Evolutionary conservation across 2,797 vertebrate species (phyloP).

Genomic region (Liasis olivaceus): DNA sequence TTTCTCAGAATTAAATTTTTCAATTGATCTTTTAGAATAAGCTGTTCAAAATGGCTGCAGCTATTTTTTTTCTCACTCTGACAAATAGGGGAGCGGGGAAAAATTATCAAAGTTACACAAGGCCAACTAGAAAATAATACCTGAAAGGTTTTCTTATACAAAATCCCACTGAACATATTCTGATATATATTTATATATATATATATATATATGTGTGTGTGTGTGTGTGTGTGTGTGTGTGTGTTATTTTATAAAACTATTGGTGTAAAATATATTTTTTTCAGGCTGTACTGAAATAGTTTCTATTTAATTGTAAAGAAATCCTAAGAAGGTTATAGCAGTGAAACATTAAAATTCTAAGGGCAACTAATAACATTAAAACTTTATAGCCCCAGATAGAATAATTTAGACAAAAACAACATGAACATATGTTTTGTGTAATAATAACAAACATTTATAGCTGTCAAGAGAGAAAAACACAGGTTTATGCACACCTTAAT

Average conservation of each 20-base stretch:
- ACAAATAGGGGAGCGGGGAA: conserved; percentile 36
- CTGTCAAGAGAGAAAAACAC: conserved; percentile 87
- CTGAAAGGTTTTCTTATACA: conserved; percentile 50
- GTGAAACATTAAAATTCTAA: conserved; percentile 88
- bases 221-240: no score
- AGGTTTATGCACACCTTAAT: conserved; percentile 90
- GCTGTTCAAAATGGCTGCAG: conserved; percentile 20
- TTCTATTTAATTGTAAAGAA: conserved; percentile 82
- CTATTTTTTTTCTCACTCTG: background rate
- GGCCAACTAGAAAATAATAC: conserved; percentile 60
- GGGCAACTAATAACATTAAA: conserved; percentile 89
- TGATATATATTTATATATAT: conserved; percentile 61
- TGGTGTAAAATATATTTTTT: conserved; percentile 82
- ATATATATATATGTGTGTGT: no score
- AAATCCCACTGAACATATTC: conserved; percentile 59
- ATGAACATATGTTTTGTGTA: conserved; percentile 92
- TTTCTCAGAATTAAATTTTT: conserved; percentile 8
- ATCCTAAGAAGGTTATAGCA: conserved; percentile 83
- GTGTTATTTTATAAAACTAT: no score
- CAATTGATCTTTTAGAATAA: conserved; percentile 37
- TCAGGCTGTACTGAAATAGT: conserved; percentile 78
- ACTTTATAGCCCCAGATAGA: conserved; percentile 90
- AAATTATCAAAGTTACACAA: conserved; percentile 24
- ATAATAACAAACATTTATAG: conserved; percentile 94
- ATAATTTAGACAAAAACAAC: conserved; percentile 88